Evolutionary conservation across 2,113 vertebrate species (phyloP), one percentile per base, ranked within the genome.

Genomic region (Hippocampus barbouri): DNA sequence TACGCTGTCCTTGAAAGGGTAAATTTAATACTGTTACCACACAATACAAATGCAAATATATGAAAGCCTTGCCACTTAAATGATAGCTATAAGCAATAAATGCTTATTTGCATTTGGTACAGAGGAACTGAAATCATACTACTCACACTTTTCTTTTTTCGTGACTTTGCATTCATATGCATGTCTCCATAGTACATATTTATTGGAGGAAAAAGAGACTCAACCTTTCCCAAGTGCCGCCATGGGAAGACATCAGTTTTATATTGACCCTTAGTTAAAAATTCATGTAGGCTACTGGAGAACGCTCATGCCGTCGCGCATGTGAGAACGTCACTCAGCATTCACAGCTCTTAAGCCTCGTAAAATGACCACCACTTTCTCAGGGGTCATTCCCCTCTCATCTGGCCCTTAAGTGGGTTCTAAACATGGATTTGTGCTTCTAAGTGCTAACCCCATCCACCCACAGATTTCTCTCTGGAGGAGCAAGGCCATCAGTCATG

Each of bases 401-500:
- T 57, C 49, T 40, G 47, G 12, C 86, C 79, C 83, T 61, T 83
- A 82, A 74, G 64, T 76, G 81, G 82, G 73, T 78, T 82, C 79
- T 70, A 51, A 73, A 73, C 74, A 67, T 68, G 47, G 75, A 69
- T 83, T 75, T 67, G 77, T 84, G 88, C 79, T 83, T 89, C 78
- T 84, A 83, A 85, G 78, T 79, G 69, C 76, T 81, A 83, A 83
- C 73, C 81, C 43, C 66, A 76, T 59, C 76, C 51, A 23, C 63
- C 77, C 78, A 69, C 78, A 79, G 65, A 40, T 69, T 73, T 79
- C 79, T 81, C 74, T 72, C 34, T 70, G 81, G 83, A 75, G 80
- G 70, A 71, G 51, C 72, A 77, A 83, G 27, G 75, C 79, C 79
- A 85, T 88, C 85, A 85, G 75, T 83, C 85, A 76, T 78, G 74